Evolutionary conservation across 2,113 vertebrate species (phyloP).

Genomic region (Hyaena hyaena): DNA sequence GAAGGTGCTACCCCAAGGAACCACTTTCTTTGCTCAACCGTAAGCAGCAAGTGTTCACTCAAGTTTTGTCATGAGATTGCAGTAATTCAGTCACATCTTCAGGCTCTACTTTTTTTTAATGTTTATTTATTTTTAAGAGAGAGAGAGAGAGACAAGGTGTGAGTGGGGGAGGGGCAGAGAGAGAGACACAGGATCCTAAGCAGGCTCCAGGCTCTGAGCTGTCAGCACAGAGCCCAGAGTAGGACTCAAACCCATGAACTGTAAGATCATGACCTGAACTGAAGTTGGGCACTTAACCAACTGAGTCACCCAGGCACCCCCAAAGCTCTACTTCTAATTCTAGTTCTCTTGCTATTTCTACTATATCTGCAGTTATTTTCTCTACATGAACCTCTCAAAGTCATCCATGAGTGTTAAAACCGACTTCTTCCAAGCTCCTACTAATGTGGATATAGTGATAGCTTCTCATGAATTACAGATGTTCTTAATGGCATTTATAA

Average conservation of each 20-base stretch:
- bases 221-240: too few species aligned
- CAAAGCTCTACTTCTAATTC: not conserved
- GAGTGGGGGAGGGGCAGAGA: too few species aligned
- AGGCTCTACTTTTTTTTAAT: not conserved
- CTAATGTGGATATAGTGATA: not conserved
- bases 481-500: not conserved
- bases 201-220: too few species aligned
- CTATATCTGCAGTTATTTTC: not conserved
- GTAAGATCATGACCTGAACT: too few species aligned
- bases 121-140: too few species aligned
- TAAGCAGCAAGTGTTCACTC: not conserved
- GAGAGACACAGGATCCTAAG: too few species aligned
- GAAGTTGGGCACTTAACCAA: too few species aligned
- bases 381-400: not conserved
- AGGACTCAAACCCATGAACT: too few species aligned
- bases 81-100: not conserved
- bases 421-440: not conserved
- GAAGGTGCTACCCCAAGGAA: not conserved
- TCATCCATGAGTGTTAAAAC: not conserved
- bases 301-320: too few species aligned
- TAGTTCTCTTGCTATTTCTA: not conserved
- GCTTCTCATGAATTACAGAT: not conserved
- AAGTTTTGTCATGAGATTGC: not conserved
- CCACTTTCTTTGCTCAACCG: not conserved
- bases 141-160: too few species aligned